A percentile compares a stretch with the other conserved stretches of the same genome.
phyloP scores from a whole-genome alignment of 2,113 vertebrate genomes.

The Ciconia stormi region DNA sequence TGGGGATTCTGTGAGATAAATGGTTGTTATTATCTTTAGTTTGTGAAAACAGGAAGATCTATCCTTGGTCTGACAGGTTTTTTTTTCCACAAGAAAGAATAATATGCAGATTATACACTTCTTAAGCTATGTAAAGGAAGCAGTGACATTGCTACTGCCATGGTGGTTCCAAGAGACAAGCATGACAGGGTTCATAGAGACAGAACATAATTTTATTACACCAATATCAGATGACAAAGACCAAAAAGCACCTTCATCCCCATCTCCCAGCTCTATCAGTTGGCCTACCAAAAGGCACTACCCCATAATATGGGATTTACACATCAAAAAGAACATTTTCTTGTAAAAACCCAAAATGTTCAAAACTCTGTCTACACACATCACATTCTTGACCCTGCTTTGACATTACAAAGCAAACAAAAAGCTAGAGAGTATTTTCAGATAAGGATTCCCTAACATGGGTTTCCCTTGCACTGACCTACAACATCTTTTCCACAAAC shows the following conservation, averaged over 20 bases:
- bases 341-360: neutral
- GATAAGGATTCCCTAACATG: conserved; percentile 52
- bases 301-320: neutral
- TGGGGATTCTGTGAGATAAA: neutral
- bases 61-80: neutral
- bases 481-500: conserved; percentile 20
- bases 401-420: conserved; percentile 64
- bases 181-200: neutral
- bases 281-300: neutral
- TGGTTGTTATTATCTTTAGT: neutral
- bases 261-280: neutral
- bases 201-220: neutral
- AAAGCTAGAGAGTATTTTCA: conserved; percentile 49
- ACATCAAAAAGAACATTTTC: conserved; percentile 28
- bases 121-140: neutral
- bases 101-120: neutral
- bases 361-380: conserved; percentile 16
- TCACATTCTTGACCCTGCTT: conserved; percentile 49
- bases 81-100: neutral
- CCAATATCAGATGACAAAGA: neutral
- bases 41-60: neutral
- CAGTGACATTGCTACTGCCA: neutral
- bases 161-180: neutral
- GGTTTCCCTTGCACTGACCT: conserved; percentile 42
- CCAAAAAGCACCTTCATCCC: neutral